Conservation (phyloP, 2,888 invertebrate species). For the Clepsis dumicolana region DNA sequence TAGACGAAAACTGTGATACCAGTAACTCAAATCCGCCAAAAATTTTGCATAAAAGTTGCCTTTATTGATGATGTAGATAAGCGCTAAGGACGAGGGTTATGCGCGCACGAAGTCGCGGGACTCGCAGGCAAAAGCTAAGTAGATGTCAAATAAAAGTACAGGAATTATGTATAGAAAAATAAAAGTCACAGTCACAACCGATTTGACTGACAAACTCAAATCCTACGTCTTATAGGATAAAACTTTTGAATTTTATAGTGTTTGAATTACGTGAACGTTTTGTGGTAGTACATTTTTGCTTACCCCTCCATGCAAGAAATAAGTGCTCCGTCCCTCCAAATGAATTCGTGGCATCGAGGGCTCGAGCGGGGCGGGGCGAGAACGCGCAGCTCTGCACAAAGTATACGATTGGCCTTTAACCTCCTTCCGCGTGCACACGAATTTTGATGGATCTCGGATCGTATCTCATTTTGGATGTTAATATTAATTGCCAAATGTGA, state of each 20-base stretch:
- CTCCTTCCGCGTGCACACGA: background rate
- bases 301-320: background rate
- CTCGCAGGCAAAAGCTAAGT: too few species aligned
- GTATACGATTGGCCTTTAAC: conserved; percentile 3
- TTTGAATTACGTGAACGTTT: background rate
- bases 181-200: too few species aligned
- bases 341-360: conserved; percentile 2
- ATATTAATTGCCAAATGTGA: background rate
- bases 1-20: too few species aligned
- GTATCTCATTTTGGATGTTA: background rate
- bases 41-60: too few species aligned
- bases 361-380: background rate
- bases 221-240: background rate
- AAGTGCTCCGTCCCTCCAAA: background rate
- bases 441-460: conserved; percentile 15
- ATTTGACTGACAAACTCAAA: background rate
- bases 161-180: too few species aligned
- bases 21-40: too few species aligned
- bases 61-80: too few species aligned
- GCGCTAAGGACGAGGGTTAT: too few species aligned
- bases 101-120: too few species aligned
- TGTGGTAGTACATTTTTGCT: background rate
- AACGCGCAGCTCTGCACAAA: background rate
- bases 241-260: background rate
- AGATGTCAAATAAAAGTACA: too few species aligned